Percentiles rank a stretch among this genome's conserved stretches.
These are phyloP conservation scores for Leptinotarsa rubiginosa DNA, from an alignment of 2,888 invertebrate species.

Conservation along the genomic window DNA sequence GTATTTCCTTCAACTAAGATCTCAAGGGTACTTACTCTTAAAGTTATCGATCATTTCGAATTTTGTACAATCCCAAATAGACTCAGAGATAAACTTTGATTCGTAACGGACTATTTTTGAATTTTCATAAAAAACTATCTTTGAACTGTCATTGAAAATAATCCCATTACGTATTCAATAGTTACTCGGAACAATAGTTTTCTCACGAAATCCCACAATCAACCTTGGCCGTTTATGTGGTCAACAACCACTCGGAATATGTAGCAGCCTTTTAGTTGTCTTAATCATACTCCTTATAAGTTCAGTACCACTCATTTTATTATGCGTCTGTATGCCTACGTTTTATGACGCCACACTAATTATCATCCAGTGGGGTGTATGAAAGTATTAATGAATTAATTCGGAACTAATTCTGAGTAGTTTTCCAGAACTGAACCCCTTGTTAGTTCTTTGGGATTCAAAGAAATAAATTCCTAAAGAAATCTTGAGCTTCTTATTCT, in stretches of 20 bases:
- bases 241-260: constrained; percentile 40
- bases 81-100: too few relatives aligned
- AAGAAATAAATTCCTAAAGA: not conserved
- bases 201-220: constrained; percentile 27
- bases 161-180: not conserved
- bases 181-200: not conserved
- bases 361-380: constrained; percentile 4
- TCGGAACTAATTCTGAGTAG: not conserved
- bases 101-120: too few relatives aligned
- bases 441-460: not conserved
- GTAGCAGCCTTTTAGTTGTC: constrained; percentile 30
- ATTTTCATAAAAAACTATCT: not conserved
- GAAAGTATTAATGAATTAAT: not conserved
- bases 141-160: not conserved
- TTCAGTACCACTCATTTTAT: constrained; percentile 20
- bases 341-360: constrained; percentile 26
- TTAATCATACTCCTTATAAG: constrained; percentile 35
- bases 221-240: constrained; percentile 38
- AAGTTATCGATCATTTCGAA: too few relatives aligned
- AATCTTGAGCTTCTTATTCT: too few relatives aligned
- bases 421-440: too few relatives aligned
- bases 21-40: too few relatives aligned
- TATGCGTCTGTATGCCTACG: constrained; percentile 29
- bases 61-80: too few relatives aligned
- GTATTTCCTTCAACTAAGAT: too few relatives aligned